These are phyloP conservation scores for Ostrea edulis DNA, from an alignment of 1,140 invertebrate genomes.

Conservation along the genomic window DNA sequence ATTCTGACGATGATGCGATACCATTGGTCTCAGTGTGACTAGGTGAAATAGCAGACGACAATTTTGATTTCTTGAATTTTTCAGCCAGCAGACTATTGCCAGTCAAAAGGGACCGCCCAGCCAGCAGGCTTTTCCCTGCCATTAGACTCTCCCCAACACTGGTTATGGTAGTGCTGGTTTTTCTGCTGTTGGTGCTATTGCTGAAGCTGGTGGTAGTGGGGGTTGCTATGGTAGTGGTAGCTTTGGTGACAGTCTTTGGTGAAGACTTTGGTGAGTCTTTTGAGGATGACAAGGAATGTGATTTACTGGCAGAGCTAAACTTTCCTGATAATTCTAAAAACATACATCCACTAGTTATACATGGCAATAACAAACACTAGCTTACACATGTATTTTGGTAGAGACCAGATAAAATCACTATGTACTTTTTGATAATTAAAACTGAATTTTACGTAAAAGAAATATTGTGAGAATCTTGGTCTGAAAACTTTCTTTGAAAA, in stretches of 20 bases:
- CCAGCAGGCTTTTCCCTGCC: conserved; percentile 44
- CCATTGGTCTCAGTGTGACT: conserved; percentile 44
- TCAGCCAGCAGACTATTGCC: conserved; percentile 43
- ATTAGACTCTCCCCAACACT: conserved; percentile 47
- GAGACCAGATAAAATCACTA: too few relatives aligned
- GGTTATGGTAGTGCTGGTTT: conserved; percentile 32
- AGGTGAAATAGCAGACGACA: not conserved
- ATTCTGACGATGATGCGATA: not conserved
- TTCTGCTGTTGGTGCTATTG: conserved; percentile 48
- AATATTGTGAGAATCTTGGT: too few relatives aligned
- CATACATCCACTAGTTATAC: not conserved
- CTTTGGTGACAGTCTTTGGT: conserved; percentile 53
- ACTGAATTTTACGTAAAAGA: too few relatives aligned
- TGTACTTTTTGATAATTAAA: too few relatives aligned
- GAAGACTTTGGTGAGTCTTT: conserved; percentile 56
- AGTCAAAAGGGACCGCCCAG: conserved; percentile 41
- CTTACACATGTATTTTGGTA: too few relatives aligned
- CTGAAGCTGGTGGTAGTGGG: conserved; percentile 48
- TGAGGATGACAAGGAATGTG: conserved; percentile 12
- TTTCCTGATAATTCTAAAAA: conserved; percentile 29
- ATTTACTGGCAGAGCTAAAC: conserved; percentile 7
- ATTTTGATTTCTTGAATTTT: conserved; percentile 6
- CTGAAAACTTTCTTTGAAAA: too few relatives aligned
- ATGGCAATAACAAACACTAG: too few relatives aligned
- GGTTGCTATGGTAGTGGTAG: conserved; percentile 55